Conservation (phyloP, 2,797 vertebrate species). For the Salarias fasciatus region DNA sequence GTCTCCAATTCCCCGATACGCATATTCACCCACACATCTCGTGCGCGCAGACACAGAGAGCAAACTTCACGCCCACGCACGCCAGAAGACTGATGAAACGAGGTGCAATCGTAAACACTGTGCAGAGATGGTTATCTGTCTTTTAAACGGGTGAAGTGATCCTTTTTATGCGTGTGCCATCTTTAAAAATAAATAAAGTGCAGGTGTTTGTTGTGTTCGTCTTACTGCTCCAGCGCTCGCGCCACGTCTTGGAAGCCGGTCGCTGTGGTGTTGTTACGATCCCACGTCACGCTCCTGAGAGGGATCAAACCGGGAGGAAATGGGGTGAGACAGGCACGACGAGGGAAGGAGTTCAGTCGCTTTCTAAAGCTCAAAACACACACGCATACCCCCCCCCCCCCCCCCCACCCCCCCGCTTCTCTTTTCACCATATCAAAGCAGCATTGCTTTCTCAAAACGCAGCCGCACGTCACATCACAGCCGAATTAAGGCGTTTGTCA, state of each 20-base stretch:
- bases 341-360: conserved; percentile 12
- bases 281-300: conserved; percentile 91
- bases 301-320: conserved; percentile 46
- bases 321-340: conserved; percentile 39
- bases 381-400: conserved; percentile 5
- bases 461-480: conserved; percentile 23
- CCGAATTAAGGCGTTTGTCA: conserved; percentile 20
- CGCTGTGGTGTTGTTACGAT: conserved; percentile 90
- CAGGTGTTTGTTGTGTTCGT: conserved; percentile 22
- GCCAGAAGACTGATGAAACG: conserved; percentile 75
- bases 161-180: conserved; percentile 36
- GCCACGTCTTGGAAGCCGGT: conserved; percentile 91
- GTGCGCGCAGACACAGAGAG: not conserved
- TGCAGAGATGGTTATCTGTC: conserved; percentile 48
- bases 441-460: conserved; percentile 13
- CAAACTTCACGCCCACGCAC: conserved; percentile 33
- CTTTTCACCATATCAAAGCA: not conserved
- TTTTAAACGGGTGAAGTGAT: conserved; percentile 40
- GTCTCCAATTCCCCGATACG: conserved; percentile 29
- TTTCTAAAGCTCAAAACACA: conserved; percentile 23
- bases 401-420: not conserved
- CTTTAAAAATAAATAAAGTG: too few species aligned
- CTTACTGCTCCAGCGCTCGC: conserved; percentile 92
- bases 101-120: conserved; percentile 66
- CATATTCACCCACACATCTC: conserved; percentile 27